Conservation (phyloP, 2,888 invertebrate genomes). For the Drosophila sordidapex region DNA sequence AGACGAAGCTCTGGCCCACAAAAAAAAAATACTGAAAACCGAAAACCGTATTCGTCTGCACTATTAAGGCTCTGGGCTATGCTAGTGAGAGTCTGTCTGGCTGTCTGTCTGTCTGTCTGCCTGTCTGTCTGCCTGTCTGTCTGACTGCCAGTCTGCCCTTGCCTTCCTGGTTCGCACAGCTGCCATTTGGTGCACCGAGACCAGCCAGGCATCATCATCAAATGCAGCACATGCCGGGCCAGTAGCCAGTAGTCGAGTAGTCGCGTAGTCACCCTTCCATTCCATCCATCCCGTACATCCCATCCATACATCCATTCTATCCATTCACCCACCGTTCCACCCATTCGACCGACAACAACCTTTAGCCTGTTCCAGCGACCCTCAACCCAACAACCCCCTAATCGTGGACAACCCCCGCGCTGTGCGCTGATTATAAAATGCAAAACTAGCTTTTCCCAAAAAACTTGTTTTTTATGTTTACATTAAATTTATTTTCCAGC, state of each 20-base stretch:
- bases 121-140: conserved; percentile 7
- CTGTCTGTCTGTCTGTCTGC: conserved; percentile 11
- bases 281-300: conserved; percentile 18
- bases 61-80: conserved; percentile 67
- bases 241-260: conserved; percentile 29
- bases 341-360: conserved; percentile 5
- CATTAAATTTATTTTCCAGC: conserved; percentile 62
- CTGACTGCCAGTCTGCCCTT: conserved; percentile 1
- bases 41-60: conserved; percentile 36
- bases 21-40: conserved; percentile 14
- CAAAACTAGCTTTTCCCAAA: conserved; percentile 70
- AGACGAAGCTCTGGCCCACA: conserved; percentile 4
- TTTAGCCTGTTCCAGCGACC: background rate
- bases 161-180: conserved; percentile 13
- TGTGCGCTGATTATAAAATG: conserved; percentile 72
- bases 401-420: conserved; percentile 62
- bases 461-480: conserved; percentile 76
- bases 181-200: conserved; percentile 37
- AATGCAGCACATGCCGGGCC: conserved; percentile 59
- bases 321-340: conserved; percentile 21
- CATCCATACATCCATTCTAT: conserved; percentile 11
- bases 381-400: conserved; percentile 43
- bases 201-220: conserved; percentile 49
- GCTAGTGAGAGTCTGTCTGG: conserved; percentile 8
- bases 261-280: conserved; percentile 36